Evolutionary conservation across 2,888 invertebrate species (phyloP), one percentile per base, ranked within the genome.

Genomic region (Rotaria magnacalcarata): DNA sequence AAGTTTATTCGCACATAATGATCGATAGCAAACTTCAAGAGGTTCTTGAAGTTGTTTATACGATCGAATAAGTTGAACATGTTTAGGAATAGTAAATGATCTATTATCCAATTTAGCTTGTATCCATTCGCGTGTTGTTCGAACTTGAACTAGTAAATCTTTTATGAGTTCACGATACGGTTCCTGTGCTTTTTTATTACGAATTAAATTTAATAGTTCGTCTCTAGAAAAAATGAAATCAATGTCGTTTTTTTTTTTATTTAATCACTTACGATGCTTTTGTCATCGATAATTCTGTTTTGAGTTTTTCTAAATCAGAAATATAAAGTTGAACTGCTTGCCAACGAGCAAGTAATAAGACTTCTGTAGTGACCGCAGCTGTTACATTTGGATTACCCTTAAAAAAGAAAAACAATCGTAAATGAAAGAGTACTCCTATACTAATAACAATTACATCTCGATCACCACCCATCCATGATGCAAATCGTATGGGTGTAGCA

Each of bases 381-480:
- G 80, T 80, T 0, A 80, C 80, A 47, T 80, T 80, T 11, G 80
- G 80, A n/a, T 80, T 80, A 47, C 80, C 67, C 67, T 67, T 8
- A 34, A 34, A 4, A 24, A 34, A 67, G 3, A 34, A 3, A 10
- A 67, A 3, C 34, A 3, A 11, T 11, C 0, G 34, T 67, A 7
- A 67, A 19, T 5, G 54, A 54, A 54, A 34, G 2, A 34, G 34
- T 1, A 34, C 2, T 34, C 34, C 34, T 34, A 34, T 34, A 34
- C 34, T 14, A 24, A 19, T 8, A 7, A 24, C 24, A 67, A 6
- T 67, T 67, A 67, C 80, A 47, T 80, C 80, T 10, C 80, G 80
- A 80, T 80, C 80, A 80, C 80, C 80, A 47, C 80, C 80, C 80
- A 80, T 80, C 80, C 80, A 80, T 47, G 80, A 80, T 5, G 80